These are phyloP conservation scores for Argyresthia goedartella DNA, from an alignment of 2,888 invertebrate species.

Conservation along the genomic window DNA sequence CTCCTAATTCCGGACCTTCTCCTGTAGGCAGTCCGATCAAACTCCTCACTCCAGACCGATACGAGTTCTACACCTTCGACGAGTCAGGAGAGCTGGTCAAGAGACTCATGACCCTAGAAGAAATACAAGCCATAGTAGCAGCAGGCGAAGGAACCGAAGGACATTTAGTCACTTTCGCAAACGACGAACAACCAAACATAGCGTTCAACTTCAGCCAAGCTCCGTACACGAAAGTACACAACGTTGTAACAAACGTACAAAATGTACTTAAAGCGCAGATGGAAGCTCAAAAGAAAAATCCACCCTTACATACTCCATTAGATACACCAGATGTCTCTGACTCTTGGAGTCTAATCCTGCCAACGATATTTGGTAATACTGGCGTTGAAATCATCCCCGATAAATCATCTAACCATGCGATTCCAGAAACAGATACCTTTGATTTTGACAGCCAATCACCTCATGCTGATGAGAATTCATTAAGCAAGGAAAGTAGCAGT, in stretches of 20 bases:
- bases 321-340: constrained; percentile 82
- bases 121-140: constrained; percentile 88
- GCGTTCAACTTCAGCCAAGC: constrained; percentile 63
- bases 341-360: constrained; percentile 86
- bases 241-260: constrained; percentile 86
- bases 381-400: constrained; percentile 73
- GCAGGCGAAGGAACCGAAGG: constrained; percentile 80
- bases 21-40: constrained; percentile 85
- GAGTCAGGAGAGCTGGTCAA: constrained; percentile 87
- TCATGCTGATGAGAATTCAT: constrained; percentile 23
- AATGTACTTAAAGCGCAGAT: constrained; percentile 85
- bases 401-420: constrained; percentile 47
- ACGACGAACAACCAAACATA: constrained; percentile 56
- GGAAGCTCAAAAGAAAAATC: constrained; percentile 71
- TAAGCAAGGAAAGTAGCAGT: constrained; percentile 40
- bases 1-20: constrained; percentile 69
- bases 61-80: constrained; percentile 90
- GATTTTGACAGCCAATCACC: constrained; percentile 30
- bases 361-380: constrained; percentile 82
- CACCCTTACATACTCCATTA: constrained; percentile 55
- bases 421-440: constrained; percentile 55
- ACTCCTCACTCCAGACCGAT: constrained; percentile 84
- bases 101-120: constrained; percentile 85
- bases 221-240: constrained; percentile 79
- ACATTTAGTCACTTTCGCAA: constrained; percentile 59